phyloP scores from a whole-genome alignment of 2,113 vertebrate species.

The Pelusios castaneus region DNA sequence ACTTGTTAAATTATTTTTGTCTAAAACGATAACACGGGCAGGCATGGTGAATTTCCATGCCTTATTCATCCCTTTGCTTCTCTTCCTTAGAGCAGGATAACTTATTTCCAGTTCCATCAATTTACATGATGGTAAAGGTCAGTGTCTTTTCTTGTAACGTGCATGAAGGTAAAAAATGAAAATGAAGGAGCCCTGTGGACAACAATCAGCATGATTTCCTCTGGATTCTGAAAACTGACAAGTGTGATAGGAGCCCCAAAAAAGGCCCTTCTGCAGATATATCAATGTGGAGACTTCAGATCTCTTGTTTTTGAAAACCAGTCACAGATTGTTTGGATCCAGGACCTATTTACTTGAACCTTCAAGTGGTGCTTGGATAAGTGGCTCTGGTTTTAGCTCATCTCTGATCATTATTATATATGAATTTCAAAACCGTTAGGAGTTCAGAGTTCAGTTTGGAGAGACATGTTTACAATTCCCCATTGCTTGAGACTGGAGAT shows the following conservation, averaged over 20 bases:
- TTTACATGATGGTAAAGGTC: not conserved
- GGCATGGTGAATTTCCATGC: not conserved
- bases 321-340: not conserved
- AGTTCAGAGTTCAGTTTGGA: not conserved
- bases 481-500: not conserved
- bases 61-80: not conserved
- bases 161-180: not conserved
- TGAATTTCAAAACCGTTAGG: not conserved
- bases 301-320: accelerated
- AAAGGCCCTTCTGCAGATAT: not conserved
- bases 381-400: not conserved
- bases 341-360: not conserved
- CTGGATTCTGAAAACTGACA: not conserved
- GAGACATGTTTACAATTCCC: not conserved
- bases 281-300: not conserved
- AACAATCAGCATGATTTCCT: not conserved
- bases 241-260: not conserved
- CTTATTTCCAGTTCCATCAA: not conserved
- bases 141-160: not conserved
- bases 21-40: not conserved
- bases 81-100: not conserved
- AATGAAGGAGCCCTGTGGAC: too few species aligned
- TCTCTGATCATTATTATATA: not conserved
- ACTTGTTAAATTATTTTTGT: not conserved
- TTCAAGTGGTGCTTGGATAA: not conserved